Evolutionary conservation across 2,888 invertebrate genomes (phyloP).

Genomic region (Pristionchus exspectatus): DNA sequence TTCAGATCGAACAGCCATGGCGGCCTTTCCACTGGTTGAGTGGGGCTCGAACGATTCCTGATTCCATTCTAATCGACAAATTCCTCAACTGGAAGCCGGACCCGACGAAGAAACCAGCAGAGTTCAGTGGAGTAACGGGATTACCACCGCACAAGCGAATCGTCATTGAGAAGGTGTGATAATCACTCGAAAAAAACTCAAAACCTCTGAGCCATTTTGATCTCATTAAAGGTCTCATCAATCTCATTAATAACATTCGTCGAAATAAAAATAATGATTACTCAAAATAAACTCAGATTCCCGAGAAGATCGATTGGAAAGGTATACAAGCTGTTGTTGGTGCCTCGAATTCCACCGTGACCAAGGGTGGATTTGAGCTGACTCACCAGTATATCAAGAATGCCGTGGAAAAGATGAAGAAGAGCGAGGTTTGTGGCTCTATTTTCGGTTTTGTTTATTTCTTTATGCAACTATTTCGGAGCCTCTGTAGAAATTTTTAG

Average conservation of each 20-base stretch:
- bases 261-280: no score
- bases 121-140: conserved; percentile 20
- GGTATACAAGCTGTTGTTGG: conserved; percentile 34
- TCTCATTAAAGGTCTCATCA: neutral
- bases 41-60: conserved; percentile 49
- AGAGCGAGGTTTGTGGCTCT: conserved; percentile 18
- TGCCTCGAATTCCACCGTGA: neutral
- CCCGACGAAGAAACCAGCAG: neutral
- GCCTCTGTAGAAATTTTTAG: no score
- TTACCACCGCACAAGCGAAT: neutral
- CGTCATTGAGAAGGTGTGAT: neutral
- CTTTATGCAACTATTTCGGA: no score
- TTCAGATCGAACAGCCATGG: conserved; percentile 31
- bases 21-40: conserved; percentile 38
- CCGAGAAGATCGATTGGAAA: conserved; percentile 47
- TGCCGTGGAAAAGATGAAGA: conserved; percentile 35
- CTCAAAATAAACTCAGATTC: neutral
- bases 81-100: conserved; percentile 52
- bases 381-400: conserved; percentile 37
- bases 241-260: neutral
- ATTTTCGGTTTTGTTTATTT: no score
- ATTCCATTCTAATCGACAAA: conserved; percentile 44
- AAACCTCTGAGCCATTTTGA: neutral
- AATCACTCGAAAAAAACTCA: neutral
- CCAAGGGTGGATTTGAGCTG: conserved; percentile 26